Percentiles rank a stretch among this genome's conserved stretches.
These are phyloP conservation scores for Drosophila repletoides DNA, from an alignment of 1,140 invertebrate species.

Conservation along the genomic window DNA sequence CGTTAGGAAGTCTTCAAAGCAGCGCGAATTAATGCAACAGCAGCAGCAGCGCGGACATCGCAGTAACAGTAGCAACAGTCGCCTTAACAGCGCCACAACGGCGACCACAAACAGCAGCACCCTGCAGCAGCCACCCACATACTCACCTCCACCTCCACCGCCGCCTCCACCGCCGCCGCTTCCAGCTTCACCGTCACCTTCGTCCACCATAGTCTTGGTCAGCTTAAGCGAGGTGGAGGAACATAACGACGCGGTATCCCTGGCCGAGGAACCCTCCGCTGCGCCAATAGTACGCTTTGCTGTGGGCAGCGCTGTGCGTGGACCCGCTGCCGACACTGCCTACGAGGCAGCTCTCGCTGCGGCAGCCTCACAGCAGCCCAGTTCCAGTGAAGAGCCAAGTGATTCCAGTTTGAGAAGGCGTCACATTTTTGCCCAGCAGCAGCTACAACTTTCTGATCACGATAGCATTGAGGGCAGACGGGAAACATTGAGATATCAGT, in stretches of 20 bases:
- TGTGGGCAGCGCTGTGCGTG: conserved; percentile 72
- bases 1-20: conserved; percentile 24
- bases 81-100: conserved; percentile 44
- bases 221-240: conserved; percentile 44
- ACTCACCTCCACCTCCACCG: conserved; percentile 13
- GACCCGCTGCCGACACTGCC: conserved; percentile 48
- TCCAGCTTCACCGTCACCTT: conserved; percentile 5
- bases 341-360: conserved; percentile 63
- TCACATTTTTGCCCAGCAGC: conserved; percentile 57
- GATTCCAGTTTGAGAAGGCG: conserved; percentile 68
- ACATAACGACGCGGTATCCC: conserved; percentile 54
- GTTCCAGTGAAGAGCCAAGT: conserved; percentile 57
- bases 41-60: conserved; percentile 62
- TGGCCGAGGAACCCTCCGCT: conserved; percentile 55
- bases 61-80: background rate
- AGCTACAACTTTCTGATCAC: conserved; percentile 58
- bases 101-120: conserved; percentile 27
- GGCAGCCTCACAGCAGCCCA: conserved; percentile 60
- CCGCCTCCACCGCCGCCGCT: conserved; percentile 18
- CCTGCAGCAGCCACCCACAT: conserved; percentile 37
- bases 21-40: conserved; percentile 6
- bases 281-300: conserved; percentile 61
- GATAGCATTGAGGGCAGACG: conserved; percentile 64
- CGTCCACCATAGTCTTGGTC: conserved; percentile 25
- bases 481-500: conserved; percentile 58